Base-by-base conservation (phyloP, 2,113 vertebrate species). In the Oryzias javanicus region DNA sequence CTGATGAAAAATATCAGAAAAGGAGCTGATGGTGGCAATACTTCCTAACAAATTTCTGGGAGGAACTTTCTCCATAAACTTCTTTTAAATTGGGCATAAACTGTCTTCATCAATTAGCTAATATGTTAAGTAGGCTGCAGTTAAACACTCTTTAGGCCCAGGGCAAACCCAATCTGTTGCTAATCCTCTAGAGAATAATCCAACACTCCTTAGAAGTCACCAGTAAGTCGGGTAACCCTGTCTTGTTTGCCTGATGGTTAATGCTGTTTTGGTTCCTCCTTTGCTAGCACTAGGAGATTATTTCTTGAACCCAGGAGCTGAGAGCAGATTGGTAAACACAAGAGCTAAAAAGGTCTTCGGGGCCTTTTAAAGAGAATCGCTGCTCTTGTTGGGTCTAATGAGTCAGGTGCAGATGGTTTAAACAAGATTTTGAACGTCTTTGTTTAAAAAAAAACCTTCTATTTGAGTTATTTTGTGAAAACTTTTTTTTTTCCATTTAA, bases 1-100 rank as follows among this genome's bases (percentile, higher is more conserved):
- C 55, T 78, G 76, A 85, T 74, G 72, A 78, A 68, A 70, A 76
- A 73, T 63, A 41, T 15, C 25, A 74, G 47, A 63, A 81, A 88
- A 87, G 25, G 22, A 79, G 86, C 86, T 89, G 86, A 90, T 77
- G 71, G 42, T 82, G 60, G 81, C 88, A 76, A 74, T 72, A 81
- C 49, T 52, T 59, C 52, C 64, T 75, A 79, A 86, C 80, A 71
- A 83, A 74, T 60, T 77, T 74, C 67, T 67, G 78, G 75, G 72
- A 5, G 10, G 15, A 79, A 78, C 71, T 64, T 64, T 70, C 81
- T 81, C 67, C 40, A 80, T 74, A 65, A 72, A 84, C 86, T 82
- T 76, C 44, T 72, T n/a, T n/a, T n/a, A n/a, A n/a, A n/a, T n/a
- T n/a, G n/a, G 40, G 29, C 44, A 47, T 62, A 67, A 71, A 60